Evolutionary conservation across 2,113 vertebrate genomes (phyloP).

Genomic region (Hippocampus guttulatus): DNA sequence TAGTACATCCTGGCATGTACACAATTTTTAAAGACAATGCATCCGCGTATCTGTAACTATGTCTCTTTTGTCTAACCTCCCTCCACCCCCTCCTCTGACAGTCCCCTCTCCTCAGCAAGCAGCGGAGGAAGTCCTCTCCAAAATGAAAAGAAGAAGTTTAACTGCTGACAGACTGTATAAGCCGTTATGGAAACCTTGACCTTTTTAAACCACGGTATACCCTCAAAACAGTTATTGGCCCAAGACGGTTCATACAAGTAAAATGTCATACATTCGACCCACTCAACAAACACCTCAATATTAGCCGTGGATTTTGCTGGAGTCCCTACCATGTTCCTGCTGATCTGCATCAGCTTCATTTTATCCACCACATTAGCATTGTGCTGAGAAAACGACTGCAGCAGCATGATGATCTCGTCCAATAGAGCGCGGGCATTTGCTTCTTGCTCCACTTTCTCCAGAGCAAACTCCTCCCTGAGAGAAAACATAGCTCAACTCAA

Average conservation of each 20-base stretch:
- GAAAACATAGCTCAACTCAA: not conserved
- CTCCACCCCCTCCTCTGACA: too few relatives aligned
- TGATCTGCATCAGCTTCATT: conserved; percentile 71
- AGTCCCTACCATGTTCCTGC: conserved; percentile 62
- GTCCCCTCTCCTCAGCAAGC: too few relatives aligned
- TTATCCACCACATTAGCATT: conserved; percentile 65
- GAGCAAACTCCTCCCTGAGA: conserved; percentile 62
- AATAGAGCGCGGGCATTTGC: conserved; percentile 51
- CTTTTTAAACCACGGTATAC: too few relatives aligned
- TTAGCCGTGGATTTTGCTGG: not conserved
- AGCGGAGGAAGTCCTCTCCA: too few relatives aligned
- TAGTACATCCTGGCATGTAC: too few relatives aligned
- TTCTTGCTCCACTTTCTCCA: conserved; percentile 54
- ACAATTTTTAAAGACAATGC: too few relatives aligned
- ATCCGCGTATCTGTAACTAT: too few relatives aligned
- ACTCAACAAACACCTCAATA: not conserved
- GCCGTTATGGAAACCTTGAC: too few relatives aligned
- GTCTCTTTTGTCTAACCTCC: too few relatives aligned
- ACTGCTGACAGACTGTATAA: too few relatives aligned
- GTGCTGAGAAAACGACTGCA: conserved; percentile 47
- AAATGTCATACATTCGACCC: not conserved
- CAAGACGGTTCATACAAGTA: not conserved
- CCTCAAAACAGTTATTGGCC: too few relatives aligned
- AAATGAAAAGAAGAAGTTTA: too few relatives aligned
- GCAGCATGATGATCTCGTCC: conserved; percentile 46